Evolutionary conservation across 2,888 invertebrate species (phyloP).

Genomic region (Nomada ruficornis): DNA sequence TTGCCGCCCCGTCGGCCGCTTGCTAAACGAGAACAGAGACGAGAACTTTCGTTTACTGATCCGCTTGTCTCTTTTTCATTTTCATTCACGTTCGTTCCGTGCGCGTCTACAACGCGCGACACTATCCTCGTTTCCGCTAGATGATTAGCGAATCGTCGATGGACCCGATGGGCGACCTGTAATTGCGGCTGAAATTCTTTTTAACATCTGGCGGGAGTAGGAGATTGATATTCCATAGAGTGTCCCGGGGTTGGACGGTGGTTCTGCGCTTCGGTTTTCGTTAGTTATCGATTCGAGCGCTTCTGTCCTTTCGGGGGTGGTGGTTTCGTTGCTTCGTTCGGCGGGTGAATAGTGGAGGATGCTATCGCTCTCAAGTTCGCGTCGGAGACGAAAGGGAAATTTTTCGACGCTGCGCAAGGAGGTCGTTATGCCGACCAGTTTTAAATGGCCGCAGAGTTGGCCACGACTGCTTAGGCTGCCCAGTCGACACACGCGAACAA

Average conservation of each 20-base stretch:
- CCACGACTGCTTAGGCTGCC: slow-evolving; percentile 1
- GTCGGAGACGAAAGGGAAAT: not conserved
- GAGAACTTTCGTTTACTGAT: slow-evolving; percentile 71
- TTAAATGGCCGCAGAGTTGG: slow-evolving; percentile 2
- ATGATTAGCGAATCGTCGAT: not conserved
- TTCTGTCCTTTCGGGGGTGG: no score
- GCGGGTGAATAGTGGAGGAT: not conserved
- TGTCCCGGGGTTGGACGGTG: no score
- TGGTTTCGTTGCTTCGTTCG: not conserved
- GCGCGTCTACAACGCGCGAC: not conserved
- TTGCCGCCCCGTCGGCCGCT: slow-evolving; percentile 92
- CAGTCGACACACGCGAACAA: slow-evolving; percentile 4
- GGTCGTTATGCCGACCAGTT: slow-evolving; percentile 22
- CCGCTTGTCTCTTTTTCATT: slow-evolving; percentile 23
- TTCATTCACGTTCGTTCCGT: not conserved
- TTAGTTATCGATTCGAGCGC: no score
- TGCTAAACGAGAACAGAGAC: slow-evolving; percentile 86
- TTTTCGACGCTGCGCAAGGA: slow-evolving; percentile 16
- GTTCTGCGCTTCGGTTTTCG: no score
- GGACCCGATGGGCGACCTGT: no score
- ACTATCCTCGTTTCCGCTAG: not conserved
- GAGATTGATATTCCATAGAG: no score
- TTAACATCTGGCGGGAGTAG: no score
- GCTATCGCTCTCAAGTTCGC: not conserved
- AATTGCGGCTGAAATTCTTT: no score